Percentiles rank a stretch among this genome's conserved stretches.
These are phyloP conservation scores for Acronicta leporina DNA, from an alignment of 2,888 invertebrate genomes.

Conservation along the genomic window DNA sequence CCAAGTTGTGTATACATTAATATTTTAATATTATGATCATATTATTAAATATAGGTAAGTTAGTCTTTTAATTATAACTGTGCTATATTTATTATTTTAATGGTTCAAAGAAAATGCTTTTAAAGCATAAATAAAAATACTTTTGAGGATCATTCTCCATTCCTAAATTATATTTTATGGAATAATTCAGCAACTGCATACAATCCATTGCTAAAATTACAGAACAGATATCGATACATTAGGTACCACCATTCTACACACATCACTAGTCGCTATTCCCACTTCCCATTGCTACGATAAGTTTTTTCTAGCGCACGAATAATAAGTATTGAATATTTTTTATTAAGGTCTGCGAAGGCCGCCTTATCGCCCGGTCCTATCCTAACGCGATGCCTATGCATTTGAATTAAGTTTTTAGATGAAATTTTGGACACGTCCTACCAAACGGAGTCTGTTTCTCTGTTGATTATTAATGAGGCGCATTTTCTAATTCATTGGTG, in stretches of 20 bases:
- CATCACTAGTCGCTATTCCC: constrained; percentile 62
- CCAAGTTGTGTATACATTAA: too few species aligned
- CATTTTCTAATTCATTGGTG: constrained; percentile 3
- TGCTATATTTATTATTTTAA: too few species aligned
- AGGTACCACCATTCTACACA: constrained; percentile 2
- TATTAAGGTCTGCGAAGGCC: constrained; percentile 61
- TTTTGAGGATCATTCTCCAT: too few species aligned
- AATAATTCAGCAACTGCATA: too few species aligned
- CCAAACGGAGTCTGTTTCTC: constrained; percentile 7
- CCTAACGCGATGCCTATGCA: constrained; percentile 56
- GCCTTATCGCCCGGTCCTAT: constrained; percentile 69
- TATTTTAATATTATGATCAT: too few species aligned
- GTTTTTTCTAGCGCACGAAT: constrained; percentile 67
- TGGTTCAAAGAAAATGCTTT: too few species aligned
- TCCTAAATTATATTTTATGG: too few species aligned
- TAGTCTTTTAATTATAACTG: too few species aligned
- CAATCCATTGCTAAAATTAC: background rate
- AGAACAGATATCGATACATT: constrained; percentile 20
- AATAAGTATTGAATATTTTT: constrained; percentile 74
- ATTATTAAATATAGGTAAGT: too few species aligned
- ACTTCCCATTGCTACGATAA: constrained; percentile 71
- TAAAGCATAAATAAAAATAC: too few species aligned
- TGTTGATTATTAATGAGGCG: constrained; percentile 7
- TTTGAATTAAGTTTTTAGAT: constrained; percentile 54
- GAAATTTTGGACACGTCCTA: constrained; percentile 28